phyloP scores from a whole-genome alignment of 2,797 vertebrate genomes.

The Pristis pectinata region DNA sequence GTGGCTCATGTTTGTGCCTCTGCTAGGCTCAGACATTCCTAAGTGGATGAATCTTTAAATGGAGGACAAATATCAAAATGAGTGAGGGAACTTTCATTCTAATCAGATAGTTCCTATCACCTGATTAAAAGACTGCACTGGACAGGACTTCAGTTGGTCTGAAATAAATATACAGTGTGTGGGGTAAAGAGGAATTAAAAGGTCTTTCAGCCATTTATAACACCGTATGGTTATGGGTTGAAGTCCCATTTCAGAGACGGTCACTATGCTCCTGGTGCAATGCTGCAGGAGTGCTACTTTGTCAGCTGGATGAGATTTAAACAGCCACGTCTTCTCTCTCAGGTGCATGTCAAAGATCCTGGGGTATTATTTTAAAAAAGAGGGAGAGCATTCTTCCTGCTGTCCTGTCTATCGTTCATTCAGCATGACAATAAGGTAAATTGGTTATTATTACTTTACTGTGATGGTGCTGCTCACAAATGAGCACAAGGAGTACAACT shows the following conservation, averaged over 20 bases:
- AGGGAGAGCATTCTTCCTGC: background rate
- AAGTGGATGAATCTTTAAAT: background rate
- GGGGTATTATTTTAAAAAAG: background rate
- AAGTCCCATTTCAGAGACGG: background rate
- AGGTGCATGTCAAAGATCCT: no score
- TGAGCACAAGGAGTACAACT: no score
- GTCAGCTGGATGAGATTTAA: background rate
- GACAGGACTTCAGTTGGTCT: background rate
- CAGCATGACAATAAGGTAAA: background rate
- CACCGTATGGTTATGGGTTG: background rate
- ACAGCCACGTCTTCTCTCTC: background rate
- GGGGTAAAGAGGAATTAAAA: background rate
- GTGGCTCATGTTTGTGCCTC: background rate
- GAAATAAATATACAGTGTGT: background rate
- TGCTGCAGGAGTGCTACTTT: background rate
- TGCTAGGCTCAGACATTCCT: background rate
- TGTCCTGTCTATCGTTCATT: background rate
- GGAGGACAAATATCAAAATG: background rate
- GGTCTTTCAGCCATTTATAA: background rate
- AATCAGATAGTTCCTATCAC: background rate
- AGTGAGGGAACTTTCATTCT: background rate
- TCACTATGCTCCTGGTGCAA: background rate
- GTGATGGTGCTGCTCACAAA: background rate
- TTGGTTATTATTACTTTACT: background rate
- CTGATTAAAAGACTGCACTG: background rate